Conservation (phyloP, 2,888 invertebrate genomes). For the Tipula confusa region DNA sequence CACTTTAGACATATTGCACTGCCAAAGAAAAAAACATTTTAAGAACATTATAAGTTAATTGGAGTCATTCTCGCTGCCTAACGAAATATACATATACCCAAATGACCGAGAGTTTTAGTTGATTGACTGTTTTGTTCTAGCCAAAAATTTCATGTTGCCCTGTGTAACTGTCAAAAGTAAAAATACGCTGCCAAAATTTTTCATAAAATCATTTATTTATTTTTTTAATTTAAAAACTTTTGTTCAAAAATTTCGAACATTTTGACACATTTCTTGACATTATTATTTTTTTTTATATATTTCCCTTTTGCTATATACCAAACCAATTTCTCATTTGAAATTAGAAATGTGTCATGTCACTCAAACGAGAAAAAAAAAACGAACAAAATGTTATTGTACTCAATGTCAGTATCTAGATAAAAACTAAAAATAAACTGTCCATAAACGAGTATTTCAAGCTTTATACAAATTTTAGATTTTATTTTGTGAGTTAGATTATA, state of each 20-base stretch:
- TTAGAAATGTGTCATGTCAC: background rate
- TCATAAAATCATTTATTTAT: background rate
- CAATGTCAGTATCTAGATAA: background rate
- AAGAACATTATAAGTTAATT: no score
- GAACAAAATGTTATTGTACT: background rate
- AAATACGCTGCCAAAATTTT: background rate
- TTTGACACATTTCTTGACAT: constrained; percentile 25
- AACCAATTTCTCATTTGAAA: constrained; percentile 7
- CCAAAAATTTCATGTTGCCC: background rate
- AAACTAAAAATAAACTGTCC: background rate
- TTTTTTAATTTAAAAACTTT: background rate
- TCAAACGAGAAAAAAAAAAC: background rate
- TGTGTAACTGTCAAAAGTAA: background rate
- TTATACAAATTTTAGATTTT: background rate
- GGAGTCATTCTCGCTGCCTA: no score
- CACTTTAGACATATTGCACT: no score
- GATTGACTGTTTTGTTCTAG: background rate
- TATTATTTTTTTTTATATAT: background rate
- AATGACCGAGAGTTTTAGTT: no score
- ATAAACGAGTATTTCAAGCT: background rate
- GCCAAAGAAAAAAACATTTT: no score
- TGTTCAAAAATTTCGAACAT: background rate
- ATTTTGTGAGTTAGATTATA: background rate
- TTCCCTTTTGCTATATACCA: background rate
- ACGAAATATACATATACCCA: no score